These are phyloP conservation scores for Zaprionus bogoriensis DNA, from an alignment of 2,888 invertebrate species.

Conservation along the genomic window DNA sequence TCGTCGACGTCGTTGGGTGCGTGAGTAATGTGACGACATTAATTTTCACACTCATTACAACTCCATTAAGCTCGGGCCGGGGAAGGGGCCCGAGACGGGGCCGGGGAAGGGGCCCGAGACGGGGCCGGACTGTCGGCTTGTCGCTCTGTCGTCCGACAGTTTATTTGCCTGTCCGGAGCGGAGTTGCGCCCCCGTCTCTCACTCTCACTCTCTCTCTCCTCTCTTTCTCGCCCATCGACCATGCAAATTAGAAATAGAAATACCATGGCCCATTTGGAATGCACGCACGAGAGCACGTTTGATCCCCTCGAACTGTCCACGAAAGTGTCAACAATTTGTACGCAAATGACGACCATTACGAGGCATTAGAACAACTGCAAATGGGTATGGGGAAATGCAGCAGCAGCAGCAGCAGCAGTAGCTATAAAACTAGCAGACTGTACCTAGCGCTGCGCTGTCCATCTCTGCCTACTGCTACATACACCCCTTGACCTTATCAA, in stretches of 20 bases:
- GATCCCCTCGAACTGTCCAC: conserved; percentile 35
- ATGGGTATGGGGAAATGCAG: conserved; percentile 41
- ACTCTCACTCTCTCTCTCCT: not conserved
- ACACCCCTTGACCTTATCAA: conserved; percentile 56
- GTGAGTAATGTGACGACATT: conserved; percentile 79
- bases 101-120: too few species aligned
- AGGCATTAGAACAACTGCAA: conserved; percentile 44
- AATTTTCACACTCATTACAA: conserved; percentile 79
- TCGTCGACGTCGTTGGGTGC: conserved; percentile 57
- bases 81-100: too few species aligned
- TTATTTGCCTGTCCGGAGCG: conserved; percentile 30
- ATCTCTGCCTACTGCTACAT: not conserved
- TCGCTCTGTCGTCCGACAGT: conserved; percentile 20
- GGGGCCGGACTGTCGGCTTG: conserved; percentile 27
- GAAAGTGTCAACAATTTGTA: conserved; percentile 71
- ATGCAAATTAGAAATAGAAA: conserved; percentile 42
- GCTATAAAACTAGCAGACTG: too few species aligned
- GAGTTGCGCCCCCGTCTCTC: not conserved
- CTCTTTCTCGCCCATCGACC: conserved; percentile 1
- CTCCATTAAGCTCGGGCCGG: conserved; percentile 62
- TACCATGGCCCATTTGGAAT: conserved; percentile 46
- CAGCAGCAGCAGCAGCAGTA: conserved; percentile 2
- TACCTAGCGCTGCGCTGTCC: not conserved
- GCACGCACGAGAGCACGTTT: conserved; percentile 66
- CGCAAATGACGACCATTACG: conserved; percentile 64